Evolutionary conservation across 92 coral and sea anemone species (phyloP).

Genomic region (Heteractis magnifica): DNA sequence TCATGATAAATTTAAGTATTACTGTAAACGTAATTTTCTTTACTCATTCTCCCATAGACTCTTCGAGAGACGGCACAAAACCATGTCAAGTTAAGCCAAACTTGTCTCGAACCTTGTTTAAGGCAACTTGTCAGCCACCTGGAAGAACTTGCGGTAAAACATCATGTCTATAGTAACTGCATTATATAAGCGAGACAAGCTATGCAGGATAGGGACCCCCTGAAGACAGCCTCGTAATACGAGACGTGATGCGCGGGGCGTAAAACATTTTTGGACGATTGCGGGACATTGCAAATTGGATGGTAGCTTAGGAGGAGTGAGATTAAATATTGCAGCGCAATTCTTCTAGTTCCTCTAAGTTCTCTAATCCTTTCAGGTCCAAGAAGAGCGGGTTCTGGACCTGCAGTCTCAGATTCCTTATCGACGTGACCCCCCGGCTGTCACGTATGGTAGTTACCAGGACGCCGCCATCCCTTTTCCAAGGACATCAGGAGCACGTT

Average conservation of each 20-base stretch:
- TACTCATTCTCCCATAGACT: constrained; percentile 42
- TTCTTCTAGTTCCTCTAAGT: background rate
- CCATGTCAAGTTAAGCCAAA: constrained; percentile 82
- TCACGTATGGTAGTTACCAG: constrained; percentile 76
- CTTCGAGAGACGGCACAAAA: constrained; percentile 90
- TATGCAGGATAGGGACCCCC: background rate
- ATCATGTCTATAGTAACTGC: background rate
- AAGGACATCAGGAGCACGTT: constrained; percentile 91
- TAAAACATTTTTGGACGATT: too few species aligned
- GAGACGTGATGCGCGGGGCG: background rate
- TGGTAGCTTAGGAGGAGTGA: background rate
- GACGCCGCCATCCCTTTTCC: constrained; percentile 97
- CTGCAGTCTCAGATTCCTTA: constrained; percentile 50
- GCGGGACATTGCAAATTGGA: too few species aligned
- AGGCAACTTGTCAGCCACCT: constrained; percentile 81
- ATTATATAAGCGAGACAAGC: background rate
- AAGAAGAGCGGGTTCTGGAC: constrained; percentile 58
- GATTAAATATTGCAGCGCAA: background rate
- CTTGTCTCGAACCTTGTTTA: constrained; percentile 91
- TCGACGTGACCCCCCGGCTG: constrained; percentile 49
- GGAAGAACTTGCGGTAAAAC: constrained; percentile 76
- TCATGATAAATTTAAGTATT: too few species aligned
- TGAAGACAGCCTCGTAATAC: background rate
- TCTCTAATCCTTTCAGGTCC: constrained; percentile 33
- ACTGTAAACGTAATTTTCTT: background rate